Conservation (phyloP, 2,113 vertebrate genomes). For the Camelus bactrianus region DNA sequence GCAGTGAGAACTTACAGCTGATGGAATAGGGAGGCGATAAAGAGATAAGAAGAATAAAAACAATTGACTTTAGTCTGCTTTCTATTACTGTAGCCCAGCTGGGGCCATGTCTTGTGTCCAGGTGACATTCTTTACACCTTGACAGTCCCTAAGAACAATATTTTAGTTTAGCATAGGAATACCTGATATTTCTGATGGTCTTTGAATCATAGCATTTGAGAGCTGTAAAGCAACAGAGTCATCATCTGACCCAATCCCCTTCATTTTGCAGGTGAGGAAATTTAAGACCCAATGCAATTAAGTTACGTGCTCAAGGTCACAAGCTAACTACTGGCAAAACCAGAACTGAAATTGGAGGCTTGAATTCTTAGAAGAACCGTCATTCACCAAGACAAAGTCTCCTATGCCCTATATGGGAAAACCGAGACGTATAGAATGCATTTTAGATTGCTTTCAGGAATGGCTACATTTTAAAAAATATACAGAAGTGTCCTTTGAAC, state of each 20-base stretch:
- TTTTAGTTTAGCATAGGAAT: background rate
- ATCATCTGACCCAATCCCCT: background rate
- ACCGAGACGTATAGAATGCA: background rate
- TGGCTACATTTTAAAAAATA: background rate
- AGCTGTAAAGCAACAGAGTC: background rate
- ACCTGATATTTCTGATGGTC: background rate
- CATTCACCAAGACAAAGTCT: slow-evolving; percentile 4
- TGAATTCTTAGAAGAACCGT: slow-evolving; percentile 35
- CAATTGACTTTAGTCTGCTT: background rate
- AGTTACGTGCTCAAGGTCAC: slow-evolving; percentile 54
- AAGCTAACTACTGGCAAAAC: background rate
- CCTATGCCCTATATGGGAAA: background rate
- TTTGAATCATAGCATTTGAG: background rate
- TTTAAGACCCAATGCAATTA: background rate
- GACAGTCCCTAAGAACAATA: background rate
- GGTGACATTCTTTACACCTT: background rate
- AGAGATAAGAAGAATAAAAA: background rate
- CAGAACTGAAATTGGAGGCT: slow-evolving; percentile 27
- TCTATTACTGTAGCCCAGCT: background rate
- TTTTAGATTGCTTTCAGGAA: background rate
- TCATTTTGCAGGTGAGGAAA: slow-evolving; percentile 10
- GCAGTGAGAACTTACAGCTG: background rate
- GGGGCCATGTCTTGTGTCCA: background rate
- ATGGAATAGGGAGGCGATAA: background rate
- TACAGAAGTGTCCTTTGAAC: slow-evolving; percentile 17